A percentile compares a stretch with the other conserved stretches of the same genome.
Conservation (phyloP, 2,113 vertebrate species). For the Sylvicapra grimmia region DNA sequence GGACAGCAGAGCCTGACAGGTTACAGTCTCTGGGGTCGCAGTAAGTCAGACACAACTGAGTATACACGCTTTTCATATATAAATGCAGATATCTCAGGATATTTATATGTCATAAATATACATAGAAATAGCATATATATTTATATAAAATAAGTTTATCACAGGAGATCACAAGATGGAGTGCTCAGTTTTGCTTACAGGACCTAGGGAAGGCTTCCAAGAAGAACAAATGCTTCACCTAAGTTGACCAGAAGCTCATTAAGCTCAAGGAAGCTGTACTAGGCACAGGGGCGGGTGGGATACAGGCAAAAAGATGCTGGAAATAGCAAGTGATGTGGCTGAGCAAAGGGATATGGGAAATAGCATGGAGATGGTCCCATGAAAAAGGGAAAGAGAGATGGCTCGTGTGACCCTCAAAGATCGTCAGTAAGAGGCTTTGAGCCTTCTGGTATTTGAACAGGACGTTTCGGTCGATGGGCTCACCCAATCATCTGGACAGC, state of each 20-base stretch:
- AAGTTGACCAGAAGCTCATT: background rate
- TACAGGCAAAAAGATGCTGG: background rate
- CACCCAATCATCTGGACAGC: background rate
- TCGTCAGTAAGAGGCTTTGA: background rate
- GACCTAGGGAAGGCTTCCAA: background rate
- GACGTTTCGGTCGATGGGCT: too few species aligned
- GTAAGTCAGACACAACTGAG: background rate
- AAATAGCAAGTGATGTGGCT: background rate
- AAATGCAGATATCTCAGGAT: background rate
- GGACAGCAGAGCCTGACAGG: background rate
- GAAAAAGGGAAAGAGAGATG: background rate
- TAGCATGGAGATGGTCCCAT: rapidly evolving
- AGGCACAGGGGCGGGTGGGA: background rate
- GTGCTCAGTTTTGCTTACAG: background rate
- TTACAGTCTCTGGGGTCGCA: background rate
- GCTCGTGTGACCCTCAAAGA: rapidly evolving
- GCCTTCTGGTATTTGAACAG: background rate
- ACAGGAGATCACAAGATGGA: background rate
- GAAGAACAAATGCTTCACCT: background rate
- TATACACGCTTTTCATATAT: background rate
- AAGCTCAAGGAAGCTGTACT: rapidly evolving
- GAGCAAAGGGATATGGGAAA: background rate
- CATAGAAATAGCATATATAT: background rate
- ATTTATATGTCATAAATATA: background rate
- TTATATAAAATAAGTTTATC: background rate